These are phyloP conservation scores for Ceramica pisi DNA, from an alignment of 2,888 invertebrate genomes.

Conservation along the genomic window DNA sequence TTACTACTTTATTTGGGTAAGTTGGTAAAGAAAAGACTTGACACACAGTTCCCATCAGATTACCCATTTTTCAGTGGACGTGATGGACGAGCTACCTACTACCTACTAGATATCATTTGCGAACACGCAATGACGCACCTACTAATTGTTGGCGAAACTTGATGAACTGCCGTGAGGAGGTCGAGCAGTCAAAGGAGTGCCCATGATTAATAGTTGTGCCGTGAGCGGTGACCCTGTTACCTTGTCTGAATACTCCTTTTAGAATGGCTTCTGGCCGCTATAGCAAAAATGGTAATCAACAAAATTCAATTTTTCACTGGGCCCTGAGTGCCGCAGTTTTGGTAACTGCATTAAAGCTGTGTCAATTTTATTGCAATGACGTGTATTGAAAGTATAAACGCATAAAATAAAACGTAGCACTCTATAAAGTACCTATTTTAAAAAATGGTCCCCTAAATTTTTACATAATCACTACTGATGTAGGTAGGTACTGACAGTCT, in stretches of 20 bases:
- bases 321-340: background rate
- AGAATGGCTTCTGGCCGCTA: conserved; percentile 1
- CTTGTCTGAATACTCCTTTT: conserved; percentile 17
- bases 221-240: conserved; percentile 38
- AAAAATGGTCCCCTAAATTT: background rate
- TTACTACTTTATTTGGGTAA: too few species aligned
- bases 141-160: conserved; percentile 18
- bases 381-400: background rate
- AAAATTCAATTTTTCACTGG: conserved; percentile 12
- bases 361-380: background rate
- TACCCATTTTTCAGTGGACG: background rate
- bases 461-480: background rate
- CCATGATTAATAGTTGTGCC: conserved; percentile 56
- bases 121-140: conserved; percentile 29
- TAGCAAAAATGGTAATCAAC: background rate
- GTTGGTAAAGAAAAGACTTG: too few species aligned
- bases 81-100: conserved; percentile 17
- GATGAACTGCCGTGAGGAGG: conserved; percentile 31
- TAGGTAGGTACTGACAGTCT: too few species aligned
- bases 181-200: conserved; percentile 41
- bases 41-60: background rate
- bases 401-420: background rate
- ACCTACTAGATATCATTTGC: conserved; percentile 31
- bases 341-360: background rate
- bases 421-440: background rate